A percentile compares a stretch with the other conserved stretches of the same genome.
Conservation (phyloP, 2,797 vertebrate species). For the Propithecus perrieri region DNA sequence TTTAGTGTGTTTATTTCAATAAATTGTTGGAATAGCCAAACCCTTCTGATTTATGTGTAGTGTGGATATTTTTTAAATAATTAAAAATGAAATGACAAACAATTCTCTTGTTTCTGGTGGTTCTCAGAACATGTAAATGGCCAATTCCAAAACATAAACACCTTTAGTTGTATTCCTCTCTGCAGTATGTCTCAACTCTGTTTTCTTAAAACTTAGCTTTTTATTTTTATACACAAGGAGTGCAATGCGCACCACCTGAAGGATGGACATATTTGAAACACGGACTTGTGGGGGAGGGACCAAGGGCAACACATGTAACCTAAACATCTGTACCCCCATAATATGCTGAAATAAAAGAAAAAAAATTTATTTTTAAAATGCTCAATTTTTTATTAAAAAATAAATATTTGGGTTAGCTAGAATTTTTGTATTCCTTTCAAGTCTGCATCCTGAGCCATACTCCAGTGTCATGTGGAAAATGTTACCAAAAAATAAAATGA, state of each 20-base stretch:
- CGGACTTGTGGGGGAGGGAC: too few species aligned
- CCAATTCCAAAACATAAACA: background rate
- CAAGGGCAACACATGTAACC: too few species aligned
- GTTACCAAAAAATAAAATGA: background rate
- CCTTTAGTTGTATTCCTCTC: background rate
- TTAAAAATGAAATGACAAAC: conserved; percentile 30
- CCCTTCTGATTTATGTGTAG: background rate
- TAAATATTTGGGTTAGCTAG: background rate
- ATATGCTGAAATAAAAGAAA: too few species aligned
- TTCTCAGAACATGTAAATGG: background rate
- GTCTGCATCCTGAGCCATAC: background rate
- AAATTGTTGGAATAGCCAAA: background rate
- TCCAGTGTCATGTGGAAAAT: conserved; percentile 13
- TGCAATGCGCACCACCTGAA: too few species aligned
- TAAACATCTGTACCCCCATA: too few species aligned
- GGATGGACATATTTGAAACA: too few species aligned
- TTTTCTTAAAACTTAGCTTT: background rate
- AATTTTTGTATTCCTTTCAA: background rate
- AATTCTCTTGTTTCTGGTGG: background rate
- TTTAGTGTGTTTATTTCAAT: conserved; percentile 6
- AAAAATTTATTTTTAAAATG: conserved; percentile 1
- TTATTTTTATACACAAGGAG: too few species aligned
- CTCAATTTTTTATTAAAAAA: conserved; percentile 46
- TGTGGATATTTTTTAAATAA: conserved; percentile 10
- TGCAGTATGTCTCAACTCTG: background rate